Base-by-base conservation (phyloP, 2,113 vertebrate genomes). In the Acanthisitta chloris region DNA sequence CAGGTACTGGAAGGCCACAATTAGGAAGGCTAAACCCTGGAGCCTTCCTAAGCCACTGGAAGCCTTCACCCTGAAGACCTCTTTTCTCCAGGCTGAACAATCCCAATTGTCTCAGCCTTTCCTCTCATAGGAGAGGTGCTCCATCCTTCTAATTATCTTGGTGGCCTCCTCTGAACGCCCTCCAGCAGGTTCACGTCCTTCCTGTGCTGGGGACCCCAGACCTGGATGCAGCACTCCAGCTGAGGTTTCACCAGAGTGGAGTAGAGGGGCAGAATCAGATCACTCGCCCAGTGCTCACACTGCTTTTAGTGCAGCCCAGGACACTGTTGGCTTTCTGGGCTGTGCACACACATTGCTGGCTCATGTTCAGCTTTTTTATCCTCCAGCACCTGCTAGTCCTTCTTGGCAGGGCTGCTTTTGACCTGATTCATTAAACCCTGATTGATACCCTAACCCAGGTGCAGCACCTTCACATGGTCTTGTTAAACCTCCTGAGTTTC, bases 391-490 rank as follows among this genome's bases (percentile, higher is more conserved):
- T n/a, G 19, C 34, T 34, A 3, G 8, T 4, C 48, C 40, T 54
- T 34, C 55, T 29, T 10, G 17, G 34, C 43, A 49, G 34, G 49
- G 17, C 76, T 81, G 49, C 58, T 66, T 4, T 36, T 26, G 5
- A 33, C 36, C 36, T 73, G 36, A n/a, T 20, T 1, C 33, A 38
- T 66, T n/a, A 43, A 66, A 12, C 26, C 51, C 36, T 36, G 1
- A 1, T 0, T 66, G 18, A 7, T 24, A 23, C 23, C 8, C 26
- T 38, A 33, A 51, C 1, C 1, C 52, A 29, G 2, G 4, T 4
- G 8, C 2, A 28, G 58, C 6, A 19, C 26, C 21, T 59, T 6
- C 8, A 19, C 12, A 8, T 51, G 10, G 7, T 0, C 15, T n/a
- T 58, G 18, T 45, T 24, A 45, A 74, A 52, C 19, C 2, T 0